Conservation (phyloP, 37 sponge, comb jelly and placozoan species). For the Petrosia ficiformis region DNA sequence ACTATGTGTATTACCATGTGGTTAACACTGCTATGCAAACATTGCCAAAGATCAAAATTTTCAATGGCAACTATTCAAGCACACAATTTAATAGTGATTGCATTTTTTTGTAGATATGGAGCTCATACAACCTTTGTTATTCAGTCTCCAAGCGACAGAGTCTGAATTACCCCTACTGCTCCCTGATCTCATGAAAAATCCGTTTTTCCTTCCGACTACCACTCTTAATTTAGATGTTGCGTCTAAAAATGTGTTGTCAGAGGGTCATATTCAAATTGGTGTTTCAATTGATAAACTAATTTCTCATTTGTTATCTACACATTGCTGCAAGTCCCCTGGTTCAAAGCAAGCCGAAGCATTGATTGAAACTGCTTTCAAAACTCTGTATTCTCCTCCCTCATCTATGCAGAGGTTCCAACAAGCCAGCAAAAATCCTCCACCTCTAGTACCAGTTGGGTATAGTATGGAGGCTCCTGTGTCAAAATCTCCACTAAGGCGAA, state of each 20-base stretch:
- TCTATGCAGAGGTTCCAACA: background rate
- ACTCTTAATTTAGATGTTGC: background rate
- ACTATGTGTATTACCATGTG: too few species aligned
- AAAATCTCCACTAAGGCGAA: background rate
- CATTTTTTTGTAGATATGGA: constrained; percentile 50
- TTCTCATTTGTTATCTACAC: constrained; percentile 33
- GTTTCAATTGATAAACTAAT: constrained; percentile 50
- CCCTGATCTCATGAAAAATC: constrained; percentile 16
- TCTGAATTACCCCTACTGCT: constrained; percentile 32
- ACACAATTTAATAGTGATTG: too few species aligned
- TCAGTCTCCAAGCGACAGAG: constrained; percentile 40
- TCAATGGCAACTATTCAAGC: too few species aligned
- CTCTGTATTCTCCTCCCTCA: background rate
- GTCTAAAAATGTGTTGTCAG: constrained; percentile 19
- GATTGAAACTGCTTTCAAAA: constrained; percentile 14
- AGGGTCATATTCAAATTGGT: constrained; percentile 34
- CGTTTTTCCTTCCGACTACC: background rate
- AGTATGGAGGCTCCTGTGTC: background rate
- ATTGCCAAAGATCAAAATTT: too few species aligned
- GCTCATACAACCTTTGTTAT: constrained; percentile 40
- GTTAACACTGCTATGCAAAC: too few species aligned
- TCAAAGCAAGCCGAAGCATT: constrained; percentile 57
- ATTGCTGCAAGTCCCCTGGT: constrained; percentile 37
- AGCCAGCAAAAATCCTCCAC: background rate
- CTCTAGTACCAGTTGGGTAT: too few species aligned